Conservation (phyloP, 2,113 vertebrate genomes). For the Chamaetylas fuelleborni region DNA sequence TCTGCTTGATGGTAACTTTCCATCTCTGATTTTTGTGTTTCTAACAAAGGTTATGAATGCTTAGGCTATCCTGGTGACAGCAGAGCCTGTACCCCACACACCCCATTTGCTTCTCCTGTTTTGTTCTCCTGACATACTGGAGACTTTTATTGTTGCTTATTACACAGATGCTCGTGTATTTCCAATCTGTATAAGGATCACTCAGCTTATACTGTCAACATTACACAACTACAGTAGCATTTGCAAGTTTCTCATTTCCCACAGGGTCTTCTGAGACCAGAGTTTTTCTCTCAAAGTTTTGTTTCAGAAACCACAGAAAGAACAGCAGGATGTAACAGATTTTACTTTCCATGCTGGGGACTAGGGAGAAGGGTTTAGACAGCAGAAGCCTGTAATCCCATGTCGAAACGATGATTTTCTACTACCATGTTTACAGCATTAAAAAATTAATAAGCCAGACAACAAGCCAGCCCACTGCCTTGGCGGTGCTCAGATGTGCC, state of each 20-base stretch:
- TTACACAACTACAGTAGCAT: slow-evolving; percentile 74
- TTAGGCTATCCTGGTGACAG: not conserved
- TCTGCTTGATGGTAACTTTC: not conserved
- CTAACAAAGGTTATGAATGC: not conserved
- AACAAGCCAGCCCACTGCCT: slow-evolving; percentile 36
- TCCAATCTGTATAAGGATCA: slow-evolving; percentile 62
- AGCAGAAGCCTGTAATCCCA: slow-evolving; percentile 38
- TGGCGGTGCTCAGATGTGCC: not conserved
- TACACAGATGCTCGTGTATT: not conserved
- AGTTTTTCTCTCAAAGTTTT: slow-evolving; percentile 71
- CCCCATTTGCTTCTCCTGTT: not conserved
- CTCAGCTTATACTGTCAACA: slow-evolving; percentile 55
- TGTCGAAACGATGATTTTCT: slow-evolving; percentile 34
- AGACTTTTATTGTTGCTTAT: not conserved
- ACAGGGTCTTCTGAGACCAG: slow-evolving; percentile 67
- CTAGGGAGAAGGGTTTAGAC: slow-evolving; percentile 33
- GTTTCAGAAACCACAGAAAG: slow-evolving; percentile 75
- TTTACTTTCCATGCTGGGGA: slow-evolving; percentile 51
- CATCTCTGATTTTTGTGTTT: too few relatives aligned
- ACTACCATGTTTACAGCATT: slow-evolving; percentile 13
- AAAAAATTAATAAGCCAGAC: slow-evolving; percentile 38
- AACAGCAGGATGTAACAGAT: slow-evolving; percentile 70
- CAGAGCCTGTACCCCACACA: not conserved
- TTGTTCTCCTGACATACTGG: not conserved
- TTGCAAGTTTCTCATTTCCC: slow-evolving; percentile 70